phyloP scores from a whole-genome alignment of 2,888 invertebrate species.

The Oligia strigilis region DNA sequence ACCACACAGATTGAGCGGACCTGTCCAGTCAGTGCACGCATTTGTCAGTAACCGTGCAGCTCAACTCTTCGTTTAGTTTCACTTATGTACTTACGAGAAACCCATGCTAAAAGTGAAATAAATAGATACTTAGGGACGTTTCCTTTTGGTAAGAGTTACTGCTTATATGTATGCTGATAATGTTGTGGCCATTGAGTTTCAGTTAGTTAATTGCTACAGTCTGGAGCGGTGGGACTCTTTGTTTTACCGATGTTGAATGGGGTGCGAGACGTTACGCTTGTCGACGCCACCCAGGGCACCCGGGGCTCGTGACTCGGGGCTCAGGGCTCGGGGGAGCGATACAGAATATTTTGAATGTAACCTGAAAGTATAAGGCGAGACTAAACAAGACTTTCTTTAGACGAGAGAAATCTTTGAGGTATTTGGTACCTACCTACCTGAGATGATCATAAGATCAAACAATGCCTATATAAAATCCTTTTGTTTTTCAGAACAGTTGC shows the following conservation, averaged over 20 bases:
- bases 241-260: slow-evolving; percentile 36
- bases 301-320: background rate
- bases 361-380: background rate
- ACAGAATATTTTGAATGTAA: slow-evolving; percentile 1
- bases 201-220: slow-evolving; percentile 29
- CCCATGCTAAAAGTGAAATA: background rate
- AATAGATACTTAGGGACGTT: background rate
- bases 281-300: background rate
- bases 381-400: background rate
- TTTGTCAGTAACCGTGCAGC: too few relatives aligned
- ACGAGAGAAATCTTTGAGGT: background rate
- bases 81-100: background rate
- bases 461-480: background rate
- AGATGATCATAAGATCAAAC: background rate
- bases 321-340: background rate
- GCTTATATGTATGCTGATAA: background rate
- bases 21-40: too few relatives aligned
- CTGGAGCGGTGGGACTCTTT: slow-evolving; percentile 13
- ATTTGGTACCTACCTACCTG: background rate
- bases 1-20: too few relatives aligned
- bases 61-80: too few relatives aligned
- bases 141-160: background rate
- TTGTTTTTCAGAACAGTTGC: background rate
- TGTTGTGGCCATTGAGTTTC: slow-evolving; percentile 13
- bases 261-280: slow-evolving; percentile 32